These are phyloP conservation scores for Ichneumoninae sp. DNA, from an alignment of 2,888 invertebrate genomes.

Conservation along the genomic window DNA sequence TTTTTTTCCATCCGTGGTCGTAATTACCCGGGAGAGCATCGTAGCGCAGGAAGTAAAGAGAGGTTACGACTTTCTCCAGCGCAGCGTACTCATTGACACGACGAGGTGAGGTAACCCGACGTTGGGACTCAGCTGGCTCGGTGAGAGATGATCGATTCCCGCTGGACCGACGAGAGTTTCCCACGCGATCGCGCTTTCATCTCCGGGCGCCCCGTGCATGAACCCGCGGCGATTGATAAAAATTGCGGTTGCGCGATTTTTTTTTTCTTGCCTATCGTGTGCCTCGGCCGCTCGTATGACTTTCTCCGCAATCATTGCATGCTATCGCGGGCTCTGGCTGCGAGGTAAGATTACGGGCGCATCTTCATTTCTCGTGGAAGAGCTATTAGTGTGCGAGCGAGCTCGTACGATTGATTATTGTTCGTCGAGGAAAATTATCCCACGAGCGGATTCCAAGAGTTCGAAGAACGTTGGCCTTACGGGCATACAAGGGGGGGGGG, in stretches of 20 bases:
- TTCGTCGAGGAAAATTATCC: constrained; percentile 3
- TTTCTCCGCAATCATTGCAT: constrained; percentile 60
- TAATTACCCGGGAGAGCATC: background rate
- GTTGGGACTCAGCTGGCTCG: background rate
- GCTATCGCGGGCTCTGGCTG: constrained; percentile 7
- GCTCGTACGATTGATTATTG: background rate
- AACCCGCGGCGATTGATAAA: constrained; percentile 4
- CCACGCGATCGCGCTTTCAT: constrained; percentile 24
- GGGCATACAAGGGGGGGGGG: no score
- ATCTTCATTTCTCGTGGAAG: background rate
- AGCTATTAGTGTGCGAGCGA: background rate
- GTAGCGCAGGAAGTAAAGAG: constrained; percentile 1
- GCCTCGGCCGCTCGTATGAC: constrained; percentile 41
- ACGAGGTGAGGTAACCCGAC: background rate
- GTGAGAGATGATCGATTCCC: constrained; percentile 19
- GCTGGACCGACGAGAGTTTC: background rate
- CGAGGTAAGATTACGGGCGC: constrained; percentile 19
- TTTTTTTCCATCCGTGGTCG: background rate
- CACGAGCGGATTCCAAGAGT: background rate
- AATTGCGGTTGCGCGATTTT: constrained; percentile 38
- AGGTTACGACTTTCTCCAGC: constrained; percentile 33
- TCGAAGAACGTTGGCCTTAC: background rate
- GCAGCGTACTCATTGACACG: constrained; percentile 18
- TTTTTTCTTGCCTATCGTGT: constrained; percentile 28
- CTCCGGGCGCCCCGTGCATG: background rate